phyloP scores from a whole-genome alignment of 2,797 vertebrate species.

The Squalus acanthias region DNA sequence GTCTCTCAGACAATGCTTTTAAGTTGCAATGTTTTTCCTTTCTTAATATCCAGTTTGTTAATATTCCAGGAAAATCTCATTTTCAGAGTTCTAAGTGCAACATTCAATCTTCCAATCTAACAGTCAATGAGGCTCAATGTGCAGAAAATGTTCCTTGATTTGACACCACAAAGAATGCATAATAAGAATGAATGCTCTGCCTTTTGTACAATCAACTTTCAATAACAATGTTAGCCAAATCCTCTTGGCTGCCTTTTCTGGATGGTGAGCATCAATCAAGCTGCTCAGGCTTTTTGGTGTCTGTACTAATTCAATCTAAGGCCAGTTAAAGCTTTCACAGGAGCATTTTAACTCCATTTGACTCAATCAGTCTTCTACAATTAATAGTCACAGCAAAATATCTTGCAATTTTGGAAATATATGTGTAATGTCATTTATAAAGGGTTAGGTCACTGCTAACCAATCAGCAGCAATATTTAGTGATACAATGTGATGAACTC shows the following conservation, averaged over 20 bases:
- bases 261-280: constrained; percentile 52
- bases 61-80: not conserved
- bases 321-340: not conserved
- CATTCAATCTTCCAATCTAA: constrained; percentile 72
- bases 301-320: not conserved
- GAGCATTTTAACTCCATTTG: not conserved
- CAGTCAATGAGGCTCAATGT: constrained; percentile 33
- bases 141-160: not conserved
- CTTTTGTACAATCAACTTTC: constrained; percentile 56
- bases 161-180: constrained; percentile 43
- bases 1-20: not conserved
- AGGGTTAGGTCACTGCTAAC: too few relatives aligned
- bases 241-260: constrained; percentile 50
- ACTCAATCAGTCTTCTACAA: not conserved
- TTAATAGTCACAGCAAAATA: not conserved
- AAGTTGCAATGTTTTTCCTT: not conserved
- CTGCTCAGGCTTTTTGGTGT: constrained; percentile 21
- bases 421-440: not conserved
- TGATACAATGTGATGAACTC: not conserved
- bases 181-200: constrained; percentile 69
- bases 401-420: not conserved
- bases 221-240: constrained; percentile 55
- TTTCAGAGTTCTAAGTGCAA: constrained; percentile 63
- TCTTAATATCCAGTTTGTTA: not conserved
- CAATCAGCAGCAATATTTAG: not conserved